These are phyloP conservation scores for Troglohyphantes excavatus DNA, from an alignment of 2,888 invertebrate species.

Conservation along the genomic window DNA sequence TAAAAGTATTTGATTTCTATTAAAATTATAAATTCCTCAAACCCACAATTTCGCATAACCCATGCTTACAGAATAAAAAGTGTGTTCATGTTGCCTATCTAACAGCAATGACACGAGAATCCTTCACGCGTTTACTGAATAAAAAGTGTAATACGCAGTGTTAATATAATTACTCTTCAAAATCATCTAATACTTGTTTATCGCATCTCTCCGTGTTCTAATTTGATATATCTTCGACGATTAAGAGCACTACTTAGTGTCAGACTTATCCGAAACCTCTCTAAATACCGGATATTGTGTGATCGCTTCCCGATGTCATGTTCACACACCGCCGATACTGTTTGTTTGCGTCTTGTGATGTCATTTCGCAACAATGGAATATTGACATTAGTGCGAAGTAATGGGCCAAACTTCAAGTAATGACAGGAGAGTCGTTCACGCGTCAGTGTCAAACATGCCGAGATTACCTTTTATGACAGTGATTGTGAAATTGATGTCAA, in stretches of 20 bases:
- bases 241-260: background rate
- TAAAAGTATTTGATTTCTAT: too few relatives aligned
- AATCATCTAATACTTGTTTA: too few relatives aligned
- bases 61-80: too few relatives aligned
- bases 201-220: too few relatives aligned
- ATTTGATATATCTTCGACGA: background rate
- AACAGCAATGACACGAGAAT: too few relatives aligned
- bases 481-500: background rate
- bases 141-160: too few relatives aligned
- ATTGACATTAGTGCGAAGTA: conserved; percentile 2
- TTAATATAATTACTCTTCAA: too few relatives aligned
- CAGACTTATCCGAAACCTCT: background rate
- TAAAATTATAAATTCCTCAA: too few relatives aligned
- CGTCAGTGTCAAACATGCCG: background rate
- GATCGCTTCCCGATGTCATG: background rate
- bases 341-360: background rate
- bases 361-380: background rate
- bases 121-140: too few relatives aligned
- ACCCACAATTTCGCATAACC: too few relatives aligned
- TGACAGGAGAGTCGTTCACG: conserved; percentile 9
- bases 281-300: background rate
- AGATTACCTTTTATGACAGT: background rate
- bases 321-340: conserved; percentile 26
- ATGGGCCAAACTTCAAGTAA: conserved; percentile 26
- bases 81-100: too few relatives aligned